Evolutionary conservation across 1,140 invertebrate genomes (phyloP), one percentile per base, ranked within the genome.

Genomic region (Drosophila littoralis): DNA sequence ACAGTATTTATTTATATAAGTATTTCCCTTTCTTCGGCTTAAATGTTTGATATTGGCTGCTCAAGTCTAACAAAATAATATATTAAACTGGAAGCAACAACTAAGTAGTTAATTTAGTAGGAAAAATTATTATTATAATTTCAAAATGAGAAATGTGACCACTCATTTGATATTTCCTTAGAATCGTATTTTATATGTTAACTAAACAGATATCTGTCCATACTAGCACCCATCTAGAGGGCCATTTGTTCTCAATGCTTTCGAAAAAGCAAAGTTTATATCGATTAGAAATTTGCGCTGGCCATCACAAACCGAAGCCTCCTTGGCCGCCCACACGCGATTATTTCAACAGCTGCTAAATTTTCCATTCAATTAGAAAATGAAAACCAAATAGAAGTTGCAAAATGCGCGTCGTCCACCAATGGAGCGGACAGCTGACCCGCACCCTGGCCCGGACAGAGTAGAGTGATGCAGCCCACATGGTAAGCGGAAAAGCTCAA

Each of bases 331-430:
- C 43, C 55, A 52, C 7, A 17, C 45, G 58, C 43, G 40, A 57
- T 51, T 35, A 52, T 70, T 78, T 83, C 67, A 89, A 83, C 84
- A 88, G 84, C 84, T 88, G 84, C 64, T 79, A 64, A 77, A 61
- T 75, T 89, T 88, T 88, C 84, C 83, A 88, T 89, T 89, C 84
- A 89, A 89, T 89, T 89, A 89, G 77, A 71, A 67, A 84, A 89
- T 84, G 67, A 84, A 89, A 89, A 89, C 66, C 80, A 89, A 88
- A 89, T 76, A 89, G 84, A 81, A 64, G 66, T 89, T 72, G 57
- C 64, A 45, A 64, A 65, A 64, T 43, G 63, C 45, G 17, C 59
- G 36, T 36, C 28, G 64, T 1, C n/a, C 28, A 45, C 57, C 35
- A 15, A 33, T 17, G 40, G 40, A 64, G 61, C 55, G 51, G 50